Conservation (phyloP, 2,888 invertebrate species). For the Eudasyphora cyanicolor region DNA sequence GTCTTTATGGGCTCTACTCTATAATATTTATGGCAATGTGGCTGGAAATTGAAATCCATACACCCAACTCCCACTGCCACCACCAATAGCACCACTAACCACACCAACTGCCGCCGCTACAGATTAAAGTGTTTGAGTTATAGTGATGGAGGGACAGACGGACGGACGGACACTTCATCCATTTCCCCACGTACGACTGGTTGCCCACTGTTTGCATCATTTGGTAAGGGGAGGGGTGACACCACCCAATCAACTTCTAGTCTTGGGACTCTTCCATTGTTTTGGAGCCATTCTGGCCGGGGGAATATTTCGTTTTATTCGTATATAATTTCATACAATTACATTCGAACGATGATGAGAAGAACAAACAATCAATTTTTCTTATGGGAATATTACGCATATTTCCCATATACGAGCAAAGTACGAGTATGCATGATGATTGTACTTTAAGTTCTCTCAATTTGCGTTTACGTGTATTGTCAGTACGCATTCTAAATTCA, state of each 20-base stretch:
- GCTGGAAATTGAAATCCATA: slow-evolving; percentile 1
- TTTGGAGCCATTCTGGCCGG: not conserved
- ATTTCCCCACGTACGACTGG: not conserved
- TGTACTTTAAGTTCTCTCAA: not conserved
- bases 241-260: not conserved
- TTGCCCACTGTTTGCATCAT: not conserved
- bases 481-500: slow-evolving; percentile 23
- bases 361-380: slow-evolving; percentile 34
- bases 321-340: slow-evolving; percentile 22
- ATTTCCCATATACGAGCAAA: not conserved
- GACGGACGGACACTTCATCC: not conserved
- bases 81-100: not conserved
- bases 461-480: not conserved
- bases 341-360: no score
- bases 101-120: not conserved
- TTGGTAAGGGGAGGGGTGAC: not conserved
- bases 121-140: not conserved
- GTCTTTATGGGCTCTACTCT: slow-evolving; percentile 12
- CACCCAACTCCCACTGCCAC: not conserved
- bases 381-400: slow-evolving; percentile 26
- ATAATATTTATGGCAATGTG: slow-evolving; percentile 33
- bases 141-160: not conserved
- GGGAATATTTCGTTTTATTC: slow-evolving; percentile 26
- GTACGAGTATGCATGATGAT: no score
- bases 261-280: not conserved